Conservation (phyloP, 2,888 invertebrate genomes). For the Brachyopa scutellaris region DNA sequence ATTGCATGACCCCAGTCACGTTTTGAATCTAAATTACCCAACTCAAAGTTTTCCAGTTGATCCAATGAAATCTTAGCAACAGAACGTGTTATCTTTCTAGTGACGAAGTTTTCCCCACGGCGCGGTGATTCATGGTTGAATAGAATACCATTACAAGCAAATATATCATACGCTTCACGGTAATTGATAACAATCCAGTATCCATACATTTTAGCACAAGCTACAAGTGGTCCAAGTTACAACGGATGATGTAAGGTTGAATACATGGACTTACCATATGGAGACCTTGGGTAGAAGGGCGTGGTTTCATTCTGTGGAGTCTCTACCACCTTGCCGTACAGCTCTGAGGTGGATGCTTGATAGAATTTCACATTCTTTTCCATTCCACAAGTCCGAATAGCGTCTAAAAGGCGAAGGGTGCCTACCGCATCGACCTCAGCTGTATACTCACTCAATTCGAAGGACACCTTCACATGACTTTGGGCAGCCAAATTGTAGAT, state of each 20-base stretch:
- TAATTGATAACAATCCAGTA: constrained; percentile 98
- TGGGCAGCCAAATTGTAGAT: constrained; percentile 99
- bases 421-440: constrained; percentile 99
- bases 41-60: constrained; percentile 91
- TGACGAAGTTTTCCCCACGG: constrained; percentile 98
- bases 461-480: constrained; percentile 99
- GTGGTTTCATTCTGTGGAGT: constrained; percentile 97
- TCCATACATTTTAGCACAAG: constrained; percentile 97
- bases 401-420: constrained; percentile 94
- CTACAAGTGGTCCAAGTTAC: constrained; percentile 82
- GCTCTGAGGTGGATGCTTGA: constrained; percentile 97
- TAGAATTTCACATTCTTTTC: constrained; percentile 93
- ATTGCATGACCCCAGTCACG: constrained; percentile 99
- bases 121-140: constrained; percentile 98
- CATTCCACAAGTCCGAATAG: constrained; percentile 93
- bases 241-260: background rate
- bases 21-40: constrained; percentile 97
- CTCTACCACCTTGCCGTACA: constrained; percentile 96
- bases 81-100: constrained; percentile 97
- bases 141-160: constrained; percentile 96
- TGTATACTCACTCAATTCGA: constrained; percentile 99
- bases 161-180: constrained; percentile 97
- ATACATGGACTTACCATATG: constrained; percentile 89
- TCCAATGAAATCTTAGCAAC: constrained; percentile 98
- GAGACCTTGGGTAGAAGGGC: constrained; percentile 97